Conservation (phyloP, 2,797 vertebrate genomes). For the Eremophila alpestris region DNA sequence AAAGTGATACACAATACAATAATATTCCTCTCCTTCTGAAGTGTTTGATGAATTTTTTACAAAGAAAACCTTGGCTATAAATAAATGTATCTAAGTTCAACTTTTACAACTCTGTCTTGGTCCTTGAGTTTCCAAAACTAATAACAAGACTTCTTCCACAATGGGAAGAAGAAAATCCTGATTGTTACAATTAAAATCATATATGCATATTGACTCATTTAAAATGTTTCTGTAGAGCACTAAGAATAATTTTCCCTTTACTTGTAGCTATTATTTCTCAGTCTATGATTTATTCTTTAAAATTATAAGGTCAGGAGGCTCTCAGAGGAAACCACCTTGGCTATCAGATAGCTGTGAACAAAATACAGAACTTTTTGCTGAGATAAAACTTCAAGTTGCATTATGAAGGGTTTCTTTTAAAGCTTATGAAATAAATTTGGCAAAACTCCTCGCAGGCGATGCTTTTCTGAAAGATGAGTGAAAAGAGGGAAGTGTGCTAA, state of each 20-base stretch:
- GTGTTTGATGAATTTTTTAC: not conserved
- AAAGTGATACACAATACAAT: not conserved
- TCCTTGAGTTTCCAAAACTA: not conserved
- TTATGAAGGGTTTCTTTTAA: not conserved
- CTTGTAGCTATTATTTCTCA: not conserved
- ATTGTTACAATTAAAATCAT: not conserved
- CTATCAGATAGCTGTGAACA: not conserved
- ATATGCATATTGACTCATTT: not conserved
- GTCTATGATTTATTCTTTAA: not conserved
- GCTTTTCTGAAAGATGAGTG: not conserved
- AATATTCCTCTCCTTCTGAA: not conserved
- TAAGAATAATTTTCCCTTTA: not conserved
- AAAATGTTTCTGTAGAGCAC: not conserved
- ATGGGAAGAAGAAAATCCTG: not conserved
- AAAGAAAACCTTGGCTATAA: not conserved
- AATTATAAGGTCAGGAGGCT: not conserved
- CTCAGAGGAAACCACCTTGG: not conserved
- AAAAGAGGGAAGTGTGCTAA: not conserved
- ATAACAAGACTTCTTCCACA: not conserved
- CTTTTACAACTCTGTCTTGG: not conserved
- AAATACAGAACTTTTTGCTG: not conserved
- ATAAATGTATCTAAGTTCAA: not conserved
- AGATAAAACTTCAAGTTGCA: not conserved
- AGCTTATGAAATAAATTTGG: constrained; percentile 14
- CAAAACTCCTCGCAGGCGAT: not conserved